Percentiles rank a stretch among this genome's conserved stretches.
Conservation (phyloP, 2,888 invertebrate species). For the Corythucha ciliata region DNA sequence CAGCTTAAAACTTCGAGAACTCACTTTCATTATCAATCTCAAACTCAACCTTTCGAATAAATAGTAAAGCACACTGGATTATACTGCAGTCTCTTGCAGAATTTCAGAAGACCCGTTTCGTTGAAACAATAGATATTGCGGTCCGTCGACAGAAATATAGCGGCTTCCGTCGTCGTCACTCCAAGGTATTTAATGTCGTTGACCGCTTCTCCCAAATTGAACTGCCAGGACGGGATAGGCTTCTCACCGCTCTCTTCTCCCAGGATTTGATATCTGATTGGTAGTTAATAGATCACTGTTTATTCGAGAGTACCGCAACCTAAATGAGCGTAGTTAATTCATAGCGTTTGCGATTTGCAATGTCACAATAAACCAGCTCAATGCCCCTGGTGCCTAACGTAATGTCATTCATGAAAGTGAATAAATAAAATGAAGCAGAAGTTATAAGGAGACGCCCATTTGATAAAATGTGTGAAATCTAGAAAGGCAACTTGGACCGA, state of each 20-base stretch:
- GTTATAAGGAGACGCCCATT: too few relatives aligned
- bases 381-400: too few relatives aligned
- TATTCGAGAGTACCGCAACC: too few relatives aligned
- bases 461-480: too few relatives aligned
- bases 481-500: too few relatives aligned
- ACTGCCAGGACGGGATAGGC: conserved; percentile 66
- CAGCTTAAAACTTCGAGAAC: too few relatives aligned
- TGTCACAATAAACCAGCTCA: too few relatives aligned
- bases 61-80: conserved; percentile 65
- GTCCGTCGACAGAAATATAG: conserved; percentile 73
- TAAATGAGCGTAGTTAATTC: too few relatives aligned
- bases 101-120: conserved; percentile 70
- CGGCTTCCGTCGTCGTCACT: conserved; percentile 52
- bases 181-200: conserved; percentile 53
- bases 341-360: too few relatives aligned
- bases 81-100: conserved; percentile 76
- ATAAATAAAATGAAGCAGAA: too few relatives aligned
- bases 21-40: too few relatives aligned
- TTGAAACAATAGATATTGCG: conserved; percentile 70
- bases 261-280: conserved; percentile 42
- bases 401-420: too few relatives aligned
- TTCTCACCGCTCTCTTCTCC: conserved; percentile 46
- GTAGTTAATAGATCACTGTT: not conserved
- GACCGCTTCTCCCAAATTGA: conserved; percentile 70
- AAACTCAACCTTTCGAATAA: conserved; percentile 54